Evolutionary conservation across 2,888 invertebrate species (phyloP).

Genomic region (Antitype chi): DNA sequence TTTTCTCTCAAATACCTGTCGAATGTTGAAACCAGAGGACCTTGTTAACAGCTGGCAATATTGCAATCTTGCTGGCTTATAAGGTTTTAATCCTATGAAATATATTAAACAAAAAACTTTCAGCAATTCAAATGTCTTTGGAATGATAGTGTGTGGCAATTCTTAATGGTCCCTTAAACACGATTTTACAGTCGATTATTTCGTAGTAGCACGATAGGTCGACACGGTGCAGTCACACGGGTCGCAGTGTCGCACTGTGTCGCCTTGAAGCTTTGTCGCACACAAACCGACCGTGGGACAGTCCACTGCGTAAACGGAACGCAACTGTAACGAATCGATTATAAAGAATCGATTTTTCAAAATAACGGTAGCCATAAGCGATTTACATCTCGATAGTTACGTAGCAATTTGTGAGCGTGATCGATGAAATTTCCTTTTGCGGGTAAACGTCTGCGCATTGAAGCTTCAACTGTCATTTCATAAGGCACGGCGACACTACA

Average conservation of each 20-base stretch:
- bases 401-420: constrained; percentile 88
- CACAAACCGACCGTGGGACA: constrained; percentile 85
- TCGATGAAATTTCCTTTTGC: constrained; percentile 88
- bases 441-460: constrained; percentile 87
- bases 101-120: constrained; percentile 49
- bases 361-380: constrained; percentile 88
- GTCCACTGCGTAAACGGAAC: constrained; percentile 84
- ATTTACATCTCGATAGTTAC: constrained; percentile 89
- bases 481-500: constrained; percentile 85
- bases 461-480: constrained; percentile 89
- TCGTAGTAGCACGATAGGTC: constrained; percentile 76
- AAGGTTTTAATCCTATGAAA: constrained; percentile 52
- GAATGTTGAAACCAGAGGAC: constrained; percentile 36
- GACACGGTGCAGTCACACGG: constrained; percentile 76
- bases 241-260: constrained; percentile 65
- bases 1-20: constrained; percentile 35
- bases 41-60: constrained; percentile 20
- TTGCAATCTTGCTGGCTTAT: constrained; percentile 35
- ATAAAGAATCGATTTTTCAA: constrained; percentile 88
- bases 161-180: constrained; percentile 79
- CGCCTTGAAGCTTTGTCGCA: constrained; percentile 67
- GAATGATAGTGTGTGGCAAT: constrained; percentile 78
- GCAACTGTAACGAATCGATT: constrained; percentile 88
- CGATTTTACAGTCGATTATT: constrained; percentile 84
- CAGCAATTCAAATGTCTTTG: constrained; percentile 52